These are phyloP conservation scores for Dicaeum eximium DNA, from an alignment of 2,113 vertebrate species.

Conservation along the genomic window DNA sequence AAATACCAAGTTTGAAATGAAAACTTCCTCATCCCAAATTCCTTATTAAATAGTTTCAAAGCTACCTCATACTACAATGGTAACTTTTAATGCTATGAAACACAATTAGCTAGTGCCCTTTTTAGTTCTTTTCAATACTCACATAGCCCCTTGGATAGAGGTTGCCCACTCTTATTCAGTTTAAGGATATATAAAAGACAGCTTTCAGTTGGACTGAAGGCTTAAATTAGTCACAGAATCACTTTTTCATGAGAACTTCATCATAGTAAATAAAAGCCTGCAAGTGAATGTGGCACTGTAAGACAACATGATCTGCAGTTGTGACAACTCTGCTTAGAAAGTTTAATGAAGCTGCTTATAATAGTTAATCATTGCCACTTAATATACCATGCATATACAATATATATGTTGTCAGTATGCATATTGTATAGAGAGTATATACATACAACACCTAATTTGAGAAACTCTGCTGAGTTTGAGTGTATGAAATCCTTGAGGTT, in stretches of 20 bases:
- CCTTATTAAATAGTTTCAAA: background rate
- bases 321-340: background rate
- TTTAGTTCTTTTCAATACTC: background rate
- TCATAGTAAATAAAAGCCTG: background rate
- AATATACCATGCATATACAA: background rate
- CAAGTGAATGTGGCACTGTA: background rate
- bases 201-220: background rate
- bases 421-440: background rate
- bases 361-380: background rate
- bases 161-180: background rate
- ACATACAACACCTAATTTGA: background rate
- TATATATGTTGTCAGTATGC: background rate
- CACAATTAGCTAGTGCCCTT: rapidly evolving
- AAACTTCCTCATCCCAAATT: background rate
- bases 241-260: background rate
- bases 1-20: background rate
- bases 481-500: background rate
- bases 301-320: background rate
- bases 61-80: background rate
- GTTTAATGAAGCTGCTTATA: background rate
- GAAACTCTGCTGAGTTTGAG: background rate
- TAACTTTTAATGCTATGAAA: background rate
- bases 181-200: background rate
- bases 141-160: background rate
- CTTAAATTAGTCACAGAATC: background rate